Evolutionary conservation across 2,113 vertebrate species (phyloP).

Genomic region (Melanerpes formicivorus): DNA sequence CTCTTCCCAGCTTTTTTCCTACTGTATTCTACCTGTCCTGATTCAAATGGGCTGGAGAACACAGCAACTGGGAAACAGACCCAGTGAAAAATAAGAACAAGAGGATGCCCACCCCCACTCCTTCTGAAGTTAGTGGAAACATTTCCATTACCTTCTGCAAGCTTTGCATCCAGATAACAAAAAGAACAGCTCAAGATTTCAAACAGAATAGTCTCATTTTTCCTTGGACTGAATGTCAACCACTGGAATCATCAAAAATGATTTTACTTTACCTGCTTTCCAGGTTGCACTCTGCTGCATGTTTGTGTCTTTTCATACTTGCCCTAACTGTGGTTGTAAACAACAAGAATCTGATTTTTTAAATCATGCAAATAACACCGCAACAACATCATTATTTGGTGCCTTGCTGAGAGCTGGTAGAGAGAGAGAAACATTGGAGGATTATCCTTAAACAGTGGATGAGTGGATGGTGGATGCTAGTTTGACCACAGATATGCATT

Average conservation of each 20-base stretch:
- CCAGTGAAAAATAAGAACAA: slow-evolving; percentile 2
- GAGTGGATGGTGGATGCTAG: background rate
- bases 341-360: background rate
- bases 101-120: background rate
- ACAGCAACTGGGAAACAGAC: slow-evolving; percentile 17
- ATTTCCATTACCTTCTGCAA: background rate
- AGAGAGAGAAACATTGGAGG: background rate
- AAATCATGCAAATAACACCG: background rate
- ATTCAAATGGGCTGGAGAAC: slow-evolving; percentile 25
- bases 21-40: slow-evolving; percentile 10
- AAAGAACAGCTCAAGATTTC: background rate
- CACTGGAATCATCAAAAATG: background rate
- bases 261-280: background rate
- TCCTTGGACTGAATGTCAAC: background rate
- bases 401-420: background rate
- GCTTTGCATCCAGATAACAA: background rate
- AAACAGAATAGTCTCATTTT: background rate
- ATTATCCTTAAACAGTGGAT: background rate
- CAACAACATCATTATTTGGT: background rate
- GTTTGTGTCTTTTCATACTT: background rate
- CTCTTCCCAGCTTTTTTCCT: background rate
- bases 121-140: background rate
- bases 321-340: background rate
- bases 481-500: background rate
- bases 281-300: background rate